These are phyloP conservation scores for Myrmophylax atrothorax DNA, from an alignment of 2,113 vertebrate genomes.

Conservation along the genomic window DNA sequence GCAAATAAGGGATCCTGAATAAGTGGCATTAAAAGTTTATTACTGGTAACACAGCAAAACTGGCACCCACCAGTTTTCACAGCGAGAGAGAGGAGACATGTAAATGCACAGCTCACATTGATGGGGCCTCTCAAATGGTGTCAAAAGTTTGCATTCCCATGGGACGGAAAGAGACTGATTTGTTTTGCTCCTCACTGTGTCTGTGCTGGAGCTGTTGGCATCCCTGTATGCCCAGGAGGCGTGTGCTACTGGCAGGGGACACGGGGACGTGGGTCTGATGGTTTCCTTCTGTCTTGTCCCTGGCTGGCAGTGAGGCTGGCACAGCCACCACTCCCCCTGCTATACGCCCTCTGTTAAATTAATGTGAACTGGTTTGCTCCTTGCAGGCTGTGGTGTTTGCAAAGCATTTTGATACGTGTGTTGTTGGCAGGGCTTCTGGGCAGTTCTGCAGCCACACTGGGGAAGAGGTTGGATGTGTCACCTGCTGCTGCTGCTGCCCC, in stretches of 20 bases:
- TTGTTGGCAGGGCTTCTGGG: neutral
- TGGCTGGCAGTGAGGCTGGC: neutral
- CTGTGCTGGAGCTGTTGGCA: neutral
- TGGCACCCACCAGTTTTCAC: neutral
- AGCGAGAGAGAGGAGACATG: neutral
- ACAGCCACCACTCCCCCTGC: fast-evolving
- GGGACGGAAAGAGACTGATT: neutral
- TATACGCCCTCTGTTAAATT: neutral
- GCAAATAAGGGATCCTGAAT: neutral
- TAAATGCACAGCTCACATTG: fast-evolving
- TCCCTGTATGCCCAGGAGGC: neutral
- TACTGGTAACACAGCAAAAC: neutral
- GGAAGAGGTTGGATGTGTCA: neutral
- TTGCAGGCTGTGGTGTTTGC: neutral
- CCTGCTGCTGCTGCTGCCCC: neutral
- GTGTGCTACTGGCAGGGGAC: neutral
- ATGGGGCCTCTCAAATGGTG: fast-evolving
- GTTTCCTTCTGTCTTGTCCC: neutral
- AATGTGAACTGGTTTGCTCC: neutral
- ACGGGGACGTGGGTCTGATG: fast-evolving
- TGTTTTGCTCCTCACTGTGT: neutral
- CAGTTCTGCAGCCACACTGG: neutral
- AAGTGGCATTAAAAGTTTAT: neutral
- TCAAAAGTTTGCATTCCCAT: conserved; percentile 14
- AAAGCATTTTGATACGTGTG: neutral